Conservation (phyloP, 1,140 invertebrate species). For the Drosophila prosaltans region DNA sequence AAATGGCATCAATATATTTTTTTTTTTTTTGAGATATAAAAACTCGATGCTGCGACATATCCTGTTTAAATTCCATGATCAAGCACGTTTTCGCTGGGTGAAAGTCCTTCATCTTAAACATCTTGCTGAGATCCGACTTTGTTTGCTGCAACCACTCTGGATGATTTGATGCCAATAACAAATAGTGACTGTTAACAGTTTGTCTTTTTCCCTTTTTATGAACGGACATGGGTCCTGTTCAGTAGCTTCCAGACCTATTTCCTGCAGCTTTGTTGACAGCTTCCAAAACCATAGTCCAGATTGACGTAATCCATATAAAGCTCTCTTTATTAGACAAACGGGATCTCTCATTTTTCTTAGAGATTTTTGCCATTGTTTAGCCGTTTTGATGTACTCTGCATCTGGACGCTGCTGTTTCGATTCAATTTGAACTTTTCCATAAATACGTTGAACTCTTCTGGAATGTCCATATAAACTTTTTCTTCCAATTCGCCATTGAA, state of each 20-base stretch:
- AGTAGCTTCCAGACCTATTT: constrained; percentile 34
- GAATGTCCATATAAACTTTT: too few relatives aligned
- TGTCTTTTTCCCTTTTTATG: constrained; percentile 11
- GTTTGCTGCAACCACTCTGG: constrained; percentile 20
- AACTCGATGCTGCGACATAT: background rate
- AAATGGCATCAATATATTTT: constrained; percentile 17
- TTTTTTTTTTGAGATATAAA: constrained; percentile 8
- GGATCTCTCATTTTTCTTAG: too few relatives aligned
- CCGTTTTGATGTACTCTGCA: background rate
- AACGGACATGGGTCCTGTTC: constrained; percentile 19
- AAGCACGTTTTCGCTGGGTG: too few relatives aligned
- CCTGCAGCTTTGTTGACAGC: constrained; percentile 30
- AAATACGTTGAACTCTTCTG: constrained; percentile 2
- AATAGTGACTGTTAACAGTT: constrained; percentile 38
- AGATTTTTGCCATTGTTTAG: background rate
- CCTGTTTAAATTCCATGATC: background rate
- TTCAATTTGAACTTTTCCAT: constrained; percentile 2
- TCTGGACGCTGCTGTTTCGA: background rate
- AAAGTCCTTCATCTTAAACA: constrained; percentile 12
- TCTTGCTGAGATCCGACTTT: background rate
- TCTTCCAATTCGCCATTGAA: constrained; percentile 2
- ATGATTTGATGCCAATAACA: constrained; percentile 40
- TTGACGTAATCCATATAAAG: constrained; percentile 74
- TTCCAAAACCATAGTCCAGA: constrained; percentile 80
- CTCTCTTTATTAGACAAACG: constrained; percentile 62